These are phyloP conservation scores for Nymphalis c-album DNA, from an alignment of 2,888 invertebrate species.

Conservation along the genomic window DNA sequence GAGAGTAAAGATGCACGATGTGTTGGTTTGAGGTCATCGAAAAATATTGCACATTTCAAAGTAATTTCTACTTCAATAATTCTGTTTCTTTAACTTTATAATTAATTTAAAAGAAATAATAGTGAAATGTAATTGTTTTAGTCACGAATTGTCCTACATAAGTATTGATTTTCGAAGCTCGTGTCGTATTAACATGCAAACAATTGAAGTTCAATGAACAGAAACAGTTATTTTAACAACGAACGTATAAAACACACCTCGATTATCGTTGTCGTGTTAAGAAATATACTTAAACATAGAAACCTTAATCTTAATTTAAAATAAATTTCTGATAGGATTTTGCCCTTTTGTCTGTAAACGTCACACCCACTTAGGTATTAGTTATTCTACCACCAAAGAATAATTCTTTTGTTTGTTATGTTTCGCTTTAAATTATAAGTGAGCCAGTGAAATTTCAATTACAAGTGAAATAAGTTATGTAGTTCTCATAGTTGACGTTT, in stretches of 20 bases:
- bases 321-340: no score
- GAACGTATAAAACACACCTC: not conserved
- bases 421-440: no score
- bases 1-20: constrained; percentile 7
- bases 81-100: not conserved
- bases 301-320: no score
- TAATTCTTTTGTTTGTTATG: no score
- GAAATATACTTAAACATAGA: no score
- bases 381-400: no score
- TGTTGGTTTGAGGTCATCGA: not conserved
- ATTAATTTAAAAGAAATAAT: not conserved
- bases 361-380: no score
- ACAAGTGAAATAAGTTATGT: no score
- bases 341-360: no score
- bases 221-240: constrained; percentile 1
- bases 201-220: constrained; percentile 23
- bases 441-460: no score
- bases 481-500: no score
- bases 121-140: not conserved
- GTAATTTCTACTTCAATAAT: not conserved
- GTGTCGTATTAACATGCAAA: constrained; percentile 17
- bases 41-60: not conserved
- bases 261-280: not conserved
- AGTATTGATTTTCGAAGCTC: constrained; percentile 11
- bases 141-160: constrained; percentile 2